A percentile compares a stretch with the other conserved stretches of the same genome.
These are phyloP conservation scores for Cladorhizidae sp. DNA, from an alignment of 37 sponge, comb jelly and placozoan genomes.

Conservation along the genomic window DNA sequence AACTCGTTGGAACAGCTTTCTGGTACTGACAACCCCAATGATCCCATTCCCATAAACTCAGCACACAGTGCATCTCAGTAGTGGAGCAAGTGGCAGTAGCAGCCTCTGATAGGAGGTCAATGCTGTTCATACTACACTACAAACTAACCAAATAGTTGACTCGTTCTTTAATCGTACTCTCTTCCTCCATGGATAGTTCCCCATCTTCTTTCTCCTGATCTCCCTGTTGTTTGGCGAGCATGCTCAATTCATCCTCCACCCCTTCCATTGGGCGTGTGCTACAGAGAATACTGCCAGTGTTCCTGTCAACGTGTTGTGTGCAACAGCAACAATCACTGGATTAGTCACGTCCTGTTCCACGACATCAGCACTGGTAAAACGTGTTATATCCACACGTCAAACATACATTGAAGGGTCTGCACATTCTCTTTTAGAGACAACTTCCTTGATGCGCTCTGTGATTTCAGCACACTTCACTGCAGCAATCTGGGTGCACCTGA, in stretches of 20 bases:
- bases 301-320: neutral
- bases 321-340: no score
- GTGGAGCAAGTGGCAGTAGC: no score
- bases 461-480: constrained; percentile 66
- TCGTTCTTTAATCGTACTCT: neutral
- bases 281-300: neutral
- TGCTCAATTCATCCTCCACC: neutral
- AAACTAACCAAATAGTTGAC: neutral
- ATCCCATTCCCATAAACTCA: no score
- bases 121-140: neutral
- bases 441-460: constrained; percentile 55
- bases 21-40: no score
- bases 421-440: constrained; percentile 4
- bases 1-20: no score
- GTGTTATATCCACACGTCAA: no score
- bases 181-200: neutral
- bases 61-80: no score
- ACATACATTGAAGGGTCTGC: neutral
- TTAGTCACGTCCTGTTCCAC: no score
- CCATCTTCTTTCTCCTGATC: neutral
- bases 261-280: neutral
- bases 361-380: no score
- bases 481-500: constrained; percentile 72
- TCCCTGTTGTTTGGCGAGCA: neutral
- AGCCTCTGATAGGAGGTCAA: no score